Evolutionary conservation across 2,888 invertebrate genomes (phyloP).

Genomic region (Lagria hirta): DNA sequence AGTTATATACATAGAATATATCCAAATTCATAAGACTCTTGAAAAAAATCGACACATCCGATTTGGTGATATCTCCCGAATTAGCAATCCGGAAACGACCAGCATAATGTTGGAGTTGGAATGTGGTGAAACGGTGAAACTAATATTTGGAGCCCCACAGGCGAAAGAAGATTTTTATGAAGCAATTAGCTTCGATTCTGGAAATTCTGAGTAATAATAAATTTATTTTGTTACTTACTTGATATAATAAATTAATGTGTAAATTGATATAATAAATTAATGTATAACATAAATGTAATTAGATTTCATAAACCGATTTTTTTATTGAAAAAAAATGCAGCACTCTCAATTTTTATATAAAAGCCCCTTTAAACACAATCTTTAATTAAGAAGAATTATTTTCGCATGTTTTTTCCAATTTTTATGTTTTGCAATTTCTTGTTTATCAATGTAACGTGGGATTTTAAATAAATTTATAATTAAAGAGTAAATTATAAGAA

Average conservation of each 20-base stretch:
- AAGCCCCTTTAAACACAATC: too few relatives aligned
- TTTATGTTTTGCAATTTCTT: too few relatives aligned
- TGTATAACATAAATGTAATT: too few relatives aligned
- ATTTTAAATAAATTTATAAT: too few relatives aligned
- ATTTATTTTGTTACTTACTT: conserved; percentile 11
- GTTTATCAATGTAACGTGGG: too few relatives aligned
- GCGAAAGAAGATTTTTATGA: conserved; percentile 6
- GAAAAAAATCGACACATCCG: conserved; percentile 13
- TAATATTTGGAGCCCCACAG: conserved; percentile 6
- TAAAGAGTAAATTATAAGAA: too few relatives aligned
- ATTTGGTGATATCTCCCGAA: conserved; percentile 12
- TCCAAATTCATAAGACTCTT: conserved; percentile 4
- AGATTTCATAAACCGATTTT: too few relatives aligned
- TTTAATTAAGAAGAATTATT: too few relatives aligned
- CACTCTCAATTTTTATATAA: too few relatives aligned
- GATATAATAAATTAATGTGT: conserved; percentile 10
- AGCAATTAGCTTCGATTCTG: conserved; percentile 12
- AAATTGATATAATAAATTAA: conserved; percentile 10
- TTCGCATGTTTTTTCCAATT: too few relatives aligned
- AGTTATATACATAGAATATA: conserved; percentile 9
- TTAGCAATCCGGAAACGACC: conserved; percentile 12
- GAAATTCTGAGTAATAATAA: conserved; percentile 11
- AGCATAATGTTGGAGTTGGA: conserved; percentile 14
- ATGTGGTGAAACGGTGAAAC: conserved; percentile 8
- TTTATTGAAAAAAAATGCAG: too few relatives aligned